Evolutionary conservation across 2,888 invertebrate genomes (phyloP), one percentile per base, ranked within the genome.

Genomic region (Toxonevra muliebris): DNA sequence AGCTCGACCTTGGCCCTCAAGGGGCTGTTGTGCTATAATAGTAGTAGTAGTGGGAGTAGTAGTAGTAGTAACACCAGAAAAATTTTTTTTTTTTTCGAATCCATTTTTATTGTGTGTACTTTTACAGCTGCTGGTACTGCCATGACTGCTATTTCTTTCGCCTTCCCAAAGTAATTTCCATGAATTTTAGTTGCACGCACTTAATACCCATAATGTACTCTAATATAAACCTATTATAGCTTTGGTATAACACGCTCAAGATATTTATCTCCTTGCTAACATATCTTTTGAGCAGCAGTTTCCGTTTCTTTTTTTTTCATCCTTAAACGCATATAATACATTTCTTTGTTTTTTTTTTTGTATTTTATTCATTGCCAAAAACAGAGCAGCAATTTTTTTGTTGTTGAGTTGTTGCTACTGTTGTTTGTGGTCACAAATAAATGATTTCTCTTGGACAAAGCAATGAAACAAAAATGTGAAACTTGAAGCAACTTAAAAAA

Each of bases 201-300:
- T 66, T 66, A 66, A 69, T 66, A 53, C 60, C 60, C 55, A 53
- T 69, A 67, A 64, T 69, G 65, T 63, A 45, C 57, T 66, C 11
- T 50, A 60, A 66, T 69, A 69, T 64, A 69, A 69, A 69, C 63
- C 66, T 67, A 69, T 69, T 66, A 69, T 48, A 30, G 40, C 65
- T 30, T 30, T 30, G 30, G 30, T 30, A 50, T 20, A 57, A 53
- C 57, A 61, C 43, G 11, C 52, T 41, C 30, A 30, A 50, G 17
- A 50, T 53, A 61, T 65, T 61, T 65, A 65, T 65, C 68, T 65
- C 64, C 13, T 54, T 45, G 40, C 17, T 3, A 4, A 30, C 30
- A 30, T 30, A 30, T 30, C 30, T 30, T 4, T 30, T 30, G 30
- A 30, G 30, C 30, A 30, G 30, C 30, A 30, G 30, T 30, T 30